These are phyloP conservation scores for Dryadula phaetusa DNA, from an alignment of 2,888 invertebrate species.

Conservation along the genomic window DNA sequence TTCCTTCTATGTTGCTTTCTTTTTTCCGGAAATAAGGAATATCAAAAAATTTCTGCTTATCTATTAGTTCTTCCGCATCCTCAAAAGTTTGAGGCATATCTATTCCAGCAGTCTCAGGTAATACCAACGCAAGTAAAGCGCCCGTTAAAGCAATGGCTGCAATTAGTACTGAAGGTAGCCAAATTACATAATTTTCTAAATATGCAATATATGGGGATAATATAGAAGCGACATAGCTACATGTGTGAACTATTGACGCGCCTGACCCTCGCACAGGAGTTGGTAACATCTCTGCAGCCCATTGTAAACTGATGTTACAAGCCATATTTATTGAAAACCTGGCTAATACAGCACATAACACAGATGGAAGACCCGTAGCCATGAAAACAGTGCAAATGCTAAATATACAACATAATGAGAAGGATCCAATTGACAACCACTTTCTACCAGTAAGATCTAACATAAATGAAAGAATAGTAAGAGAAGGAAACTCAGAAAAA, in stretches of 20 bases:
- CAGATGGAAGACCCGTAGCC: conserved; percentile 58
- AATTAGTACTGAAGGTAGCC: conserved; percentile 65
- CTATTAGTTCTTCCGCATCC: conserved; percentile 63
- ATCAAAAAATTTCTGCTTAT: conserved; percentile 58
- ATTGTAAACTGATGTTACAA: conserved; percentile 60
- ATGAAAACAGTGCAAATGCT: conserved; percentile 60
- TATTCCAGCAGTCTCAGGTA: conserved; percentile 69
- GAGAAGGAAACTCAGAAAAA: conserved; percentile 67
- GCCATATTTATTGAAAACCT: conserved; percentile 67
- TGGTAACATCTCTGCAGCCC: conserved; percentile 70
- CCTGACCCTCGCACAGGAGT: conserved; percentile 67
- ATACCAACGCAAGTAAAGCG: conserved; percentile 53
- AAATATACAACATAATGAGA: conserved; percentile 56
- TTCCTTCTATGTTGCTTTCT: conserved; percentile 31
- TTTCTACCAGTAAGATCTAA: conserved; percentile 66
- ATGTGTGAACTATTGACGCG: conserved; percentile 63
- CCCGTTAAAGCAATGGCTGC: conserved; percentile 55
- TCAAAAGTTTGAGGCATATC: conserved; percentile 73
- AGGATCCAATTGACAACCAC: conserved; percentile 53
- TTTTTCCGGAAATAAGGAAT: conserved; percentile 57
- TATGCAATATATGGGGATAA: conserved; percentile 71
- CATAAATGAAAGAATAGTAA: conserved; percentile 61
- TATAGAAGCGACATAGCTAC: conserved; percentile 56
- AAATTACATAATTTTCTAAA: conserved; percentile 55
- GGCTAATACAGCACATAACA: conserved; percentile 65